Conservation (phyloP, 1,140 invertebrate genomes). For the Neuroterus valhalla region DNA sequence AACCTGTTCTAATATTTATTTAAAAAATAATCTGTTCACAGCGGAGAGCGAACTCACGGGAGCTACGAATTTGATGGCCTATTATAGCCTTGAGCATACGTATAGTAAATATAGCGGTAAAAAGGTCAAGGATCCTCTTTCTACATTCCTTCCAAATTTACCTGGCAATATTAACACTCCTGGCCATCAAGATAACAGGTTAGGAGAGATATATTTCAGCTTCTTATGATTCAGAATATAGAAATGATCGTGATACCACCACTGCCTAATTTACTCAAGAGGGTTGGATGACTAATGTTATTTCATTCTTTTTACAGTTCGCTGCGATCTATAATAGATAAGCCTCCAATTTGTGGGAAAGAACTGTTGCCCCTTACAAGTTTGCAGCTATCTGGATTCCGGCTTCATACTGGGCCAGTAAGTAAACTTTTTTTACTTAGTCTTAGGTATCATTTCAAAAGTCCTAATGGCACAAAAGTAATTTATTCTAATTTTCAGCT, state of each 20-base stretch:
- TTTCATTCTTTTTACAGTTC: slow-evolving; percentile 79
- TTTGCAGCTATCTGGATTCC: slow-evolving; percentile 93
- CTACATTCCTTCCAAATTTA: slow-evolving; percentile 94
- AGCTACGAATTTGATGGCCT: slow-evolving; percentile 96
- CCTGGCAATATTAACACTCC: slow-evolving; percentile 96
- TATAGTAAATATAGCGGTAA: slow-evolving; percentile 99
- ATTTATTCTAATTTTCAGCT: slow-evolving; percentile 78
- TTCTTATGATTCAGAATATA: background rate
- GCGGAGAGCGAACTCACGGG: slow-evolving; percentile 95
- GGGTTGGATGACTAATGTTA: background rate
- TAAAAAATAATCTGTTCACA: slow-evolving; percentile 69
- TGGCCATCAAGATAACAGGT: slow-evolving; percentile 84
- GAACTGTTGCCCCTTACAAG: slow-evolving; percentile 92
- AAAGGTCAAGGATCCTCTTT: slow-evolving; percentile 95
- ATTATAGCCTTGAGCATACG: slow-evolving; percentile 96
- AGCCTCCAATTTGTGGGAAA: slow-evolving; percentile 96
- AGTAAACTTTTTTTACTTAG: slow-evolving; percentile 63
- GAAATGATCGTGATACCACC: background rate
- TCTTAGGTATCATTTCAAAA: slow-evolving; percentile 19
- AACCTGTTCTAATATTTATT: too few relatives aligned
- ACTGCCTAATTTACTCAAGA: too few relatives aligned
- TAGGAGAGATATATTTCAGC: slow-evolving; percentile 38
- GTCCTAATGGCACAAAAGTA: slow-evolving; percentile 30
- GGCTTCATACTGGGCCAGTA: slow-evolving; percentile 96
- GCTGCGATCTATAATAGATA: slow-evolving; percentile 95